Conservation (phyloP, 2,888 invertebrate species). For the Entomobrya proxima region DNA sequence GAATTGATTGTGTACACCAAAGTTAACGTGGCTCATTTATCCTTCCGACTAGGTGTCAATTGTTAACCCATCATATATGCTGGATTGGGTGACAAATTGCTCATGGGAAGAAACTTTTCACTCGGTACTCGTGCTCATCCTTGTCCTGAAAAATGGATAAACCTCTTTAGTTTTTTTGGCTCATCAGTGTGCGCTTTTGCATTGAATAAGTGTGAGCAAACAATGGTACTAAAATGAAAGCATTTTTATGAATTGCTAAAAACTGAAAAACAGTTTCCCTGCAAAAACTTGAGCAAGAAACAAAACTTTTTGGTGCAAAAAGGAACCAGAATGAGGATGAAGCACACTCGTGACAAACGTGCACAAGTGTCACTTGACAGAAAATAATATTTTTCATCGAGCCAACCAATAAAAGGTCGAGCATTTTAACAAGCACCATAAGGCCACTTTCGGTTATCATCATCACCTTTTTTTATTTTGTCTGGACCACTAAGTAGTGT, state of each 20-base stretch:
- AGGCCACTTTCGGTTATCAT: not conserved
- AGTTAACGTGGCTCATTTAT: no score
- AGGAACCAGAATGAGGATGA: no score
- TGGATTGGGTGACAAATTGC: no score
- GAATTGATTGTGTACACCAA: no score
- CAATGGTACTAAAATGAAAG: no score
- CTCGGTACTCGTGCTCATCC: not conserved
- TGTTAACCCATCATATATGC: no score
- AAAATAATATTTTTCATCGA: not conserved
- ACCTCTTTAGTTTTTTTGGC: no score
- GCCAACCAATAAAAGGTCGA: not conserved
- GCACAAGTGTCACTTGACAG: not conserved
- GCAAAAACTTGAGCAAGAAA: not conserved
- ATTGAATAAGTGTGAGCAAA: not conserved
- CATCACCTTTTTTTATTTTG: not conserved
- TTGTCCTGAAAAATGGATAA: not conserved
- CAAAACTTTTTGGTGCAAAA: not conserved
- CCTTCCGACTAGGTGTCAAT: no score
- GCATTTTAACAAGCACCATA: conserved; percentile 17
- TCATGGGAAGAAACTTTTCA: not conserved
- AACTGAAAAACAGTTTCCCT: not conserved
- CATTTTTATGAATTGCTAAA: no score
- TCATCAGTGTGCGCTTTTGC: not conserved
- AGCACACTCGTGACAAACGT: no score
- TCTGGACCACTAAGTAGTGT: not conserved